phyloP scores from a whole-genome alignment of 2,113 vertebrate species.

The Pseudorhombus dupliciocellatus region DNA sequence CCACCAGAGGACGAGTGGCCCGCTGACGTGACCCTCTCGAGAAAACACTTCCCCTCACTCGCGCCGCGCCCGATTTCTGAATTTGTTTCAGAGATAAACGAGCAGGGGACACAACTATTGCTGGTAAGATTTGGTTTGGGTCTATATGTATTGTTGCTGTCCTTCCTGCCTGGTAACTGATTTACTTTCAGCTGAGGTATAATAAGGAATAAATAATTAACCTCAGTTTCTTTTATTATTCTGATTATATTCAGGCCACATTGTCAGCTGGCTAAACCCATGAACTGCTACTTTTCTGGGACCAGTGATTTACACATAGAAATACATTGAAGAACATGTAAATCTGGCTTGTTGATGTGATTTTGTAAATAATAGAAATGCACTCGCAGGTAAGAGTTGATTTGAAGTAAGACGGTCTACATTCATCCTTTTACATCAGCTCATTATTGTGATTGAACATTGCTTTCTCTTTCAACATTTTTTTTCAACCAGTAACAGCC shows the following conservation, averaged over 20 bases:
- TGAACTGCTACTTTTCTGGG: too few relatives aligned
- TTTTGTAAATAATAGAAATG: background rate
- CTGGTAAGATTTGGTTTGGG: slow-evolving; percentile 75
- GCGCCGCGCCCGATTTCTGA: slow-evolving; percentile 82
- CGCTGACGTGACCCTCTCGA: slow-evolving; percentile 83
- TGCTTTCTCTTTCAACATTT: background rate
- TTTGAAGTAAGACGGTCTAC: background rate
- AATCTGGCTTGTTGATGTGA: background rate
- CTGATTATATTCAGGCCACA: slow-evolving; percentile 8
- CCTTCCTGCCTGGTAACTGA: slow-evolving; percentile 61
- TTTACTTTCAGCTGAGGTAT: slow-evolving; percentile 8
- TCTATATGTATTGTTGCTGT: background rate
- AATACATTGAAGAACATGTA: background rate
- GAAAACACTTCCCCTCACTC: slow-evolving; percentile 83
- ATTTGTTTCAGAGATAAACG: slow-evolving; percentile 86
- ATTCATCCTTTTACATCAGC: background rate
- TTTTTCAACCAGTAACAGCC: slow-evolving; percentile 2
- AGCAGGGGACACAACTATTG: slow-evolving; percentile 84
- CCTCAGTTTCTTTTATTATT: background rate
- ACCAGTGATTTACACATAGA: too few relatives aligned
- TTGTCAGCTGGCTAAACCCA: background rate
- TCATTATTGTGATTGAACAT: background rate
- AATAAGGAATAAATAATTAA: slow-evolving; percentile 4
- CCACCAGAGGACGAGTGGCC: slow-evolving; percentile 86
- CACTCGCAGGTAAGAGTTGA: background rate